Percentiles rank a stretch among this genome's conserved stretches.
Conservation (phyloP, 2,113 vertebrate genomes). For the Leptobrachium leishanense region DNA sequence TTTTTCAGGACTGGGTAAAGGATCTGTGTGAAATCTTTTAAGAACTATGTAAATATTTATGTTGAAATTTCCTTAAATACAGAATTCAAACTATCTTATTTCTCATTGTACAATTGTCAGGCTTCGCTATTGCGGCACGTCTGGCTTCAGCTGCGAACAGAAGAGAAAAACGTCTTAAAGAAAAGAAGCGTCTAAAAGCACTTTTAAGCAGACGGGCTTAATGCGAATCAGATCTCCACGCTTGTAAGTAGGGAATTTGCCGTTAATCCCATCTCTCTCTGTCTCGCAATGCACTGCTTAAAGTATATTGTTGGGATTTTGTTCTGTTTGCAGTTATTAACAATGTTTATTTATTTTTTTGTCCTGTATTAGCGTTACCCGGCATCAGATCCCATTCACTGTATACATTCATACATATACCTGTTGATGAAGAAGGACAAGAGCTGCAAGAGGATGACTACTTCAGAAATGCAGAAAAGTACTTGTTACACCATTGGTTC, state of each 20-base stretch:
- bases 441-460: too few species aligned
- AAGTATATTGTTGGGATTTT: slow-evolving; percentile 7
- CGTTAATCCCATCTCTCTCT: slow-evolving; percentile 16
- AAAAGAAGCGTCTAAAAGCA: not conserved
- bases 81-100: too few species aligned
- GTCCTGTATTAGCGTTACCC: not conserved
- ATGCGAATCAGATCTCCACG: not conserved
- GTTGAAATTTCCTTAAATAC: too few species aligned
- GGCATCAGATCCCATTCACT: not conserved
- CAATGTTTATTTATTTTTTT: slow-evolving; percentile 17
- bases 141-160: not conserved
- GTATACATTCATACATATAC: not conserved
- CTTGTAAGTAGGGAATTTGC: slow-evolving; percentile 6
- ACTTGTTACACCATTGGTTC: too few species aligned
- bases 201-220: not conserved
- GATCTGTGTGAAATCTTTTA: too few species aligned
- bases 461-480: too few species aligned
- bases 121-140: too few species aligned
- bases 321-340: slow-evolving; percentile 33
- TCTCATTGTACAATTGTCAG: too few species aligned
- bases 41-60: too few species aligned
- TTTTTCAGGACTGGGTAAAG: too few species aligned
- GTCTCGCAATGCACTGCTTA: slow-evolving; percentile 13
- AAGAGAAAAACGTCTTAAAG: not conserved
- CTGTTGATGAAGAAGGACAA: too few species aligned